Evolutionary conservation across 2,113 vertebrate species (phyloP).

Genomic region (Pristiophorus japonicus): DNA sequence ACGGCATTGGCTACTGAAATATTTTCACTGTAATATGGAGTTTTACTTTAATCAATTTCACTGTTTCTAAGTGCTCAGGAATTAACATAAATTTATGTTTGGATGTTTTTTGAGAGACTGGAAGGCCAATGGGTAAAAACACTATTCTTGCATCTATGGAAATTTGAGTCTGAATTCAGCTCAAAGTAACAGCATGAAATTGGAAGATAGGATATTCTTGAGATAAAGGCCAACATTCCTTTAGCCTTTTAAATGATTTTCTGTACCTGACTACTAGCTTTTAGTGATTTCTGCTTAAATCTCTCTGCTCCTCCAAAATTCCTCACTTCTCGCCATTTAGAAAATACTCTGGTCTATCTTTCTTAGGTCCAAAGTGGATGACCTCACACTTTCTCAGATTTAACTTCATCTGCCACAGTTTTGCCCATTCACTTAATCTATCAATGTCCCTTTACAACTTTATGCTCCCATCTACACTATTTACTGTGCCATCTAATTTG

Average conservation of each 20-base stretch:
- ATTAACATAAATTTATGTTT: background rate
- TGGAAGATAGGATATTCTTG: background rate
- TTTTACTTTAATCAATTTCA: background rate
- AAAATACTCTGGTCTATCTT: background rate
- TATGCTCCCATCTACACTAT: background rate
- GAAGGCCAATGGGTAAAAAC: background rate
- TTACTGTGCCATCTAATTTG: background rate
- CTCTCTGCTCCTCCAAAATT: background rate
- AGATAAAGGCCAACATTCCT: background rate
- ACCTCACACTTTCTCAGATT: background rate
- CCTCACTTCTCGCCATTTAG: background rate
- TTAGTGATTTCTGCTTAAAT: background rate
- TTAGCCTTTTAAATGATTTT: background rate
- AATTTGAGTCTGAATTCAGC: background rate
- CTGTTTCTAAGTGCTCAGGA: background rate
- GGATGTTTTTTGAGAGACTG: background rate
- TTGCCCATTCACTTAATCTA: background rate
- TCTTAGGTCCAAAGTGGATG: background rate
- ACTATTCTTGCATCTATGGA: background rate
- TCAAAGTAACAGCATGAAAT: background rate
- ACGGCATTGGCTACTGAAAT: background rate
- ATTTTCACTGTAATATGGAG: background rate
- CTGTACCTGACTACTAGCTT: background rate
- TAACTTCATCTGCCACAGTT: background rate
- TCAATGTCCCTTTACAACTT: background rate